Evolutionary conservation across 2,888 invertebrate genomes (phyloP).

Genomic region (Epsilonema sp.): DNA sequence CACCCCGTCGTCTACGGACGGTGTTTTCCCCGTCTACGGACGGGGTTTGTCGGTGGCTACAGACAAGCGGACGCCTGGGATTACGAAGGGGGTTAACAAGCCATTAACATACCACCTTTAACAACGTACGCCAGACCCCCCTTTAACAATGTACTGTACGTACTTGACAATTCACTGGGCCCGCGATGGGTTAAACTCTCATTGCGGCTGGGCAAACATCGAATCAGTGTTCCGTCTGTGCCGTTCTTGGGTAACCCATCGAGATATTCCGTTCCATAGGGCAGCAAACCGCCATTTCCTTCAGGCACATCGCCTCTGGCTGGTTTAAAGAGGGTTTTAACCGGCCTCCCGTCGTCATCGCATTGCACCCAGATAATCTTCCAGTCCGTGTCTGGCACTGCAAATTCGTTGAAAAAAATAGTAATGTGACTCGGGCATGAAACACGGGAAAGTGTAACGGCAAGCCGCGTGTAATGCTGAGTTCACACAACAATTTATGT

Average conservation of each 20-base stretch:
- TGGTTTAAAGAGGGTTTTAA: slow-evolving; percentile 17
- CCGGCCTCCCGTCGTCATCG: slow-evolving; percentile 20
- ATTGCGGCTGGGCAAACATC: slow-evolving; percentile 19
- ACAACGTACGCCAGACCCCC: not conserved
- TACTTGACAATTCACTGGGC: not conserved
- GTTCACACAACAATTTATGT: too few relatives aligned
- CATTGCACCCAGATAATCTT: slow-evolving; percentile 22
- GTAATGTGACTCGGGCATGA: too few relatives aligned
- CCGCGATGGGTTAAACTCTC: too few relatives aligned
- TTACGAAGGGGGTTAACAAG: too few relatives aligned
- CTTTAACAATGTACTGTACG: not conserved
- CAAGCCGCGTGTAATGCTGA: too few relatives aligned
- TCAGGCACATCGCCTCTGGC: slow-evolving; percentile 23
- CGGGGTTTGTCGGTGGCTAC: too few relatives aligned
- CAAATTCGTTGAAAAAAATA: too few relatives aligned
- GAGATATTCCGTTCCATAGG: slow-evolving; percentile 17
- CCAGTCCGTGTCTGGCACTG: slow-evolving; percentile 1
- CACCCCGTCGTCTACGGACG: too few relatives aligned
- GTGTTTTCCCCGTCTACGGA: too few relatives aligned
- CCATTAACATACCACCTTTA: too few relatives aligned
- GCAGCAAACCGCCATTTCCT: not conserved
- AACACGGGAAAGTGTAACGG: too few relatives aligned
- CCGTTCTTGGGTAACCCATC: slow-evolving; percentile 32
- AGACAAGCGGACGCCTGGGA: too few relatives aligned
- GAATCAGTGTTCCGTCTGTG: slow-evolving; percentile 18